Evolutionary conservation across 1,140 invertebrate species (phyloP), one percentile per base, ranked within the genome.

Genomic region (Sarcophaga peregrina): DNA sequence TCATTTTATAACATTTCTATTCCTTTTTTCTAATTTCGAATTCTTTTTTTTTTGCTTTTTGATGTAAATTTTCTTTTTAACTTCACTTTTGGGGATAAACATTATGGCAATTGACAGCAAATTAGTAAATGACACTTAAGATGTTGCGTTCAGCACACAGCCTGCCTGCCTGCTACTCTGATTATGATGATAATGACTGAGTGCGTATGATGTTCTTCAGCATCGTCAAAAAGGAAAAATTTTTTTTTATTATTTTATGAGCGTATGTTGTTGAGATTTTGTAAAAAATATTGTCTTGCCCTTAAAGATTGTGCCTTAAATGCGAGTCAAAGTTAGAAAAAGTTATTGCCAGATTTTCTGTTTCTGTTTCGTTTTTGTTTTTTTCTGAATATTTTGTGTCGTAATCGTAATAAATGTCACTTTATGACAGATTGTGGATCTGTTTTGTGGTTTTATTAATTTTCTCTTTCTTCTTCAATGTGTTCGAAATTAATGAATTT

Each of bases 91-190:
- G 47, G 75, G 47, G 75, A 50, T 78, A 78, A 78, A 78, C 47
- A 78, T 50, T 78, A 17, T 78, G 47, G 75, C 75, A 78, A 78
- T 78, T 78, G 75, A 78, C 75, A 78, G 75, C 75, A 78, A 78
- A 78, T 78, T 78, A 78, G 75, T 78, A 47, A 78, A 78, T 78
- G 75, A 78, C 75, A 78, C 75, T 50, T 78, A 50, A 78, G n/a
- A 47, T 78, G 75, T 76, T 17, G 5, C n/a, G 17, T 68, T 15
- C 20, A 17, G 6, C 58, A 25, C 58, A 68, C 11, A 15, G 52
- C n/a, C n/a, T n/a, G n/a, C n/a, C n/a, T n/a, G n/a, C n/a, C n/a
- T n/a, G n/a, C n/a, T n/a, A 13, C 11, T 58, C n/a, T 58, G 10
- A 13, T 5, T 58, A 15, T 58, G 52, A 15, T 58, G 11, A 58